phyloP scores from a whole-genome alignment of 2,113 vertebrate species.

The Hydrochoerus hydrochaeris region DNA sequence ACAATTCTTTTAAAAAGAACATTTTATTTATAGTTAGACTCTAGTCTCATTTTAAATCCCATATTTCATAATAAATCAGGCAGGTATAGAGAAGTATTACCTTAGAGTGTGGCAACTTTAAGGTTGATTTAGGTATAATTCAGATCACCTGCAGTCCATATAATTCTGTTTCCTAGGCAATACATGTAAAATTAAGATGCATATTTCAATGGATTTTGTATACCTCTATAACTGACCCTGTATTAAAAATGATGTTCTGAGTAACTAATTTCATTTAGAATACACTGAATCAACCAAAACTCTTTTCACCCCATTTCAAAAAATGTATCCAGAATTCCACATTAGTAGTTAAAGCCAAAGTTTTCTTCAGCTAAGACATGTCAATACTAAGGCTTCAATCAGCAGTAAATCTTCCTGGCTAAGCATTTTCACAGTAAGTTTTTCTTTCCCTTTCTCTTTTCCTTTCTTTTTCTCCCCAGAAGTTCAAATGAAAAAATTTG shows the following conservation, averaged over 20 bases:
- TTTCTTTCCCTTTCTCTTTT: constrained; percentile 48
- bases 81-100: not conserved
- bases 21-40: not conserved
- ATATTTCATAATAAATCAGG: constrained; percentile 19
- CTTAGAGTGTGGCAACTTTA: constrained; percentile 58
- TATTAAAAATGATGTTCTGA: constrained; percentile 51
- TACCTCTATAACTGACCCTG: constrained; percentile 55
- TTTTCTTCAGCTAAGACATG: constrained; percentile 81
- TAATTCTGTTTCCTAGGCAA: constrained; percentile 69
- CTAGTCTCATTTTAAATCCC: constrained; percentile 4
- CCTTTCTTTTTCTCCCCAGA: not conserved
- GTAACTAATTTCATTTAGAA: constrained; percentile 58
- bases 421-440: constrained; percentile 83
- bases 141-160: constrained; percentile 17
- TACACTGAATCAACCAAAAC: constrained; percentile 65
- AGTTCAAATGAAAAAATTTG: constrained; percentile 70
- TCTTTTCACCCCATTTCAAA: constrained; percentile 28
- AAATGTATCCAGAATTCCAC: constrained; percentile 69
- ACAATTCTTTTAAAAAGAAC: constrained; percentile 40
- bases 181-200: constrained; percentile 67
- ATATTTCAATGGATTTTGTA: constrained; percentile 50
- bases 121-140: constrained; percentile 64
- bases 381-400: constrained; percentile 79
- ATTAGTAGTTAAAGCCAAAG: constrained; percentile 81
- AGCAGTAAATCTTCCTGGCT: constrained; percentile 81